Evolutionary conservation across 2,113 vertebrate species (phyloP), one percentile per base, ranked within the genome.

Genomic region (Rhinichthys klamathensis): DNA sequence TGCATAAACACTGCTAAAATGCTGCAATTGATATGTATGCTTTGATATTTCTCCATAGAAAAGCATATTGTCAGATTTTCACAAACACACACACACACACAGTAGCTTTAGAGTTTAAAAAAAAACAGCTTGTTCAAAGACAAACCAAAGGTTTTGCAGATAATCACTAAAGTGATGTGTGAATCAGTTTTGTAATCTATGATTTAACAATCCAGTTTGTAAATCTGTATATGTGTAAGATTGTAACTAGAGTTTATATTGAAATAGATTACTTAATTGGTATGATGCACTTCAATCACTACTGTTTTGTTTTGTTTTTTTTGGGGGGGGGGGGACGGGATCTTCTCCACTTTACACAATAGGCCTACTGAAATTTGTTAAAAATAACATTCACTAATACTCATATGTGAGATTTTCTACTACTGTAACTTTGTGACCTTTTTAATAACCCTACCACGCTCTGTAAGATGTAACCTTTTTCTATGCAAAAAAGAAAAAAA

Each of bases 221-320:
- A 91, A 89, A 92, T 91, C 89, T 90, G 85, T 89, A 90, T 67
- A 85, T 89, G 85, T 86, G 82, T 89, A 84, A 89, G 82, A 86
- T 89, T 86, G 88, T 85, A 88, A 85, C 76, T 91, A 90, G 89
- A 90, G 84, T 80, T 84, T 92, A 90, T 91, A 86, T 91, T 87
- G 86, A 85, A 89, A 78, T 90, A 87, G 83, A 63, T 93, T 93
- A 95, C 93, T 95, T 86, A 6, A 85, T 94, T 95, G 94, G 93
- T 93, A 92, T 93, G 95, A 96, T 96, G 96, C 96, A 96, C 95
- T 95, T 96, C 92, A 92, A 95, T 96, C 95, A 96, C 95, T 96
- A 94, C 96, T 96, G 96, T 95, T 96, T 94, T 30, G 30, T 30
- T 95, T 95, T 96, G 5, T 2, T 32, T 41, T 41, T 41, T 41